Percentiles rank a stretch among this genome's conserved stretches.
Evolutionary conservation across 1,140 invertebrate genomes (phyloP).

Genomic region (Drosophila navojoa): DNA sequence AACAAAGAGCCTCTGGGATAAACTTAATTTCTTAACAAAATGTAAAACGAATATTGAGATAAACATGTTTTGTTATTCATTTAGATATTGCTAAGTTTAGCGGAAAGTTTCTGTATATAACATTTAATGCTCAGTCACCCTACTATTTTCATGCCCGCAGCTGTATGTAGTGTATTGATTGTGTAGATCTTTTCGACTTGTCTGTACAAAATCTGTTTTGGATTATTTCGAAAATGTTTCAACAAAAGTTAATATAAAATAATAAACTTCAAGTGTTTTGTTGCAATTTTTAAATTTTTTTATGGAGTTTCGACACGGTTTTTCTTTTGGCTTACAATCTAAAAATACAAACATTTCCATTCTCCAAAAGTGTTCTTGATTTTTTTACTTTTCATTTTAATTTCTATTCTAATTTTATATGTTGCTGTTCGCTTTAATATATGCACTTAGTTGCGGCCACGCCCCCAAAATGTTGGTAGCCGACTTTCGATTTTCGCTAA

Average conservation of each 20-base stretch:
- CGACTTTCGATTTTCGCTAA: constrained; percentile 77
- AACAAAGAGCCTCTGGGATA: too few species aligned
- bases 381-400: constrained; percentile 30
- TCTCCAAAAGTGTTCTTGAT: constrained; percentile 17
- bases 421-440: constrained; percentile 48
- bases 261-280: constrained; percentile 26
- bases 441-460: constrained; percentile 76
- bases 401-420: constrained; percentile 29
- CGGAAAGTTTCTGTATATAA: too few species aligned
- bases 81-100: too few species aligned
- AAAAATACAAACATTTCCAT: constrained; percentile 52
- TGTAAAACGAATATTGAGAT: too few species aligned
- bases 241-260: constrained; percentile 13
- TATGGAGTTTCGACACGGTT: constrained; percentile 35
- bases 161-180: constrained; percentile 2
- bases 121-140: too few species aligned
- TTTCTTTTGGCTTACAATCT: constrained; percentile 36
- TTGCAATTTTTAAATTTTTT: constrained; percentile 27
- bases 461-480: constrained; percentile 30
- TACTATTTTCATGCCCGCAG: too few species aligned
- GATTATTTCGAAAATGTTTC: not conserved
- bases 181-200: constrained; percentile 59
- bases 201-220: constrained; percentile 33
- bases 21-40: too few species aligned
- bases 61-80: too few species aligned